phyloP scores from a whole-genome alignment of 1,140 invertebrate species.

The Drosophila lini region DNA sequence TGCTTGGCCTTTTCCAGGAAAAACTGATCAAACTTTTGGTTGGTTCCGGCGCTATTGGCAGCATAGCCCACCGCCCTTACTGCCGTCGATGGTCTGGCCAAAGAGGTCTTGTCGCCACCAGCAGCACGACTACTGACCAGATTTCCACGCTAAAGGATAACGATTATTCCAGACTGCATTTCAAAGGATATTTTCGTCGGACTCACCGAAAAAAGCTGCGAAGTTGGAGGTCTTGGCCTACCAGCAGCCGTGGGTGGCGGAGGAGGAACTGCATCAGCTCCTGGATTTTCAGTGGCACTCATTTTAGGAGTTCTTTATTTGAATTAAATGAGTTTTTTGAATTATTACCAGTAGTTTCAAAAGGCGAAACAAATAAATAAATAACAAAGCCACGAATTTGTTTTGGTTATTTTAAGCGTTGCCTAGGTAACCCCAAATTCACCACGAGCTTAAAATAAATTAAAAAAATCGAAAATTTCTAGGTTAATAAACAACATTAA shows the following conservation, averaged over 20 bases:
- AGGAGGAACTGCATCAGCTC: slow-evolving; percentile 36
- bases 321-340: not conserved
- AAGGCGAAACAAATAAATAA: not conserved
- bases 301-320: slow-evolving; percentile 17
- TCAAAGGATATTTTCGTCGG: too few species aligned
- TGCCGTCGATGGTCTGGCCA: slow-evolving; percentile 95
- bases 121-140: slow-evolving; percentile 66
- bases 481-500: not conserved
- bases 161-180: not conserved
- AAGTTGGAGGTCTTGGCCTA: slow-evolving; percentile 76
- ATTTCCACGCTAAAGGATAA: slow-evolving; percentile 62
- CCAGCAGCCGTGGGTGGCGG: slow-evolving; percentile 75
- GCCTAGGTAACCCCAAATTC: not conserved
- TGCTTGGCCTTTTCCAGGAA: slow-evolving; percentile 88
- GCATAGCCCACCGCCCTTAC: slow-evolving; percentile 98
- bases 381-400: not conserved
- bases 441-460: not conserved
- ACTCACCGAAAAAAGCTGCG: slow-evolving; percentile 75
- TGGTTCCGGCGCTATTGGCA: slow-evolving; percentile 86
- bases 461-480: not conserved
- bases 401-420: slow-evolving; percentile 3
- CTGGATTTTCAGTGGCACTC: slow-evolving; percentile 28
- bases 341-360: not conserved
- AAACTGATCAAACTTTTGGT: slow-evolving; percentile 90
- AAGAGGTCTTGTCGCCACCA: slow-evolving; percentile 66